A percentile compares a stretch with the other conserved stretches of the same genome.
Evolutionary conservation across 2,113 vertebrate genomes (phyloP).

Genomic region (Benitochromis conjunctus): DNA sequence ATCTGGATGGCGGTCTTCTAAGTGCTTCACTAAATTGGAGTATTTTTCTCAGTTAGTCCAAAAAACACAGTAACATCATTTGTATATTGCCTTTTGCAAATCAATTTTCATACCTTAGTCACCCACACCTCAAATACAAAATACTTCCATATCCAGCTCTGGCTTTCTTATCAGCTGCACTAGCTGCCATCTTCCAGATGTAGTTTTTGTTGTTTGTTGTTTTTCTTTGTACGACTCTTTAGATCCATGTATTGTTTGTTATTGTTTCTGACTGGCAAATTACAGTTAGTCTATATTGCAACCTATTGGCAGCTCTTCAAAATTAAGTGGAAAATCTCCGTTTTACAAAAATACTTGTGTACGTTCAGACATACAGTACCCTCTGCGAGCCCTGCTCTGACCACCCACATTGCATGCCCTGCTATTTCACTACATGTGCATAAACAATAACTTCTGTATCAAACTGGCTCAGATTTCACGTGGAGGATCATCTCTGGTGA

Average conservation of each 20-base stretch:
- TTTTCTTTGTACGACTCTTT: not conserved
- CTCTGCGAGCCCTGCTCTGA: not conserved
- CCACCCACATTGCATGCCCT: not conserved
- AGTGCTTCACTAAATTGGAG: not conserved
- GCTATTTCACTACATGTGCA: not conserved
- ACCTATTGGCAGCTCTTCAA: not conserved
- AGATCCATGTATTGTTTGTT: not conserved
- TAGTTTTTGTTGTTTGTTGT: not conserved
- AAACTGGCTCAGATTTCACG: not conserved
- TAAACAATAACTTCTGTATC: not conserved
- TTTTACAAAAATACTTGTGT: not conserved
- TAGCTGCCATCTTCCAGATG: not conserved
- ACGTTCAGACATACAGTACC: not conserved
- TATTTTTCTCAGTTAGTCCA: not conserved
- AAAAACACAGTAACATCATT: not conserved
- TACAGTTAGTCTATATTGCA: not conserved
- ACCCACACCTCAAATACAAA: not conserved
- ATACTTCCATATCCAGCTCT: not conserved
- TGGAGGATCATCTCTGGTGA: not conserved
- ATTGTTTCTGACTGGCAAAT: not conserved
- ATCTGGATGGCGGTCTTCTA: not conserved
- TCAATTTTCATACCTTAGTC: not conserved
- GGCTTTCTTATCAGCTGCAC: not conserved
- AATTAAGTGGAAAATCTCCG: not conserved
- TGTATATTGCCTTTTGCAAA: not conserved